Conservation (phyloP, 30 jellyfish, hydroid and myxozoan genomes). For the Chrysaora quinquecirrha region DNA sequence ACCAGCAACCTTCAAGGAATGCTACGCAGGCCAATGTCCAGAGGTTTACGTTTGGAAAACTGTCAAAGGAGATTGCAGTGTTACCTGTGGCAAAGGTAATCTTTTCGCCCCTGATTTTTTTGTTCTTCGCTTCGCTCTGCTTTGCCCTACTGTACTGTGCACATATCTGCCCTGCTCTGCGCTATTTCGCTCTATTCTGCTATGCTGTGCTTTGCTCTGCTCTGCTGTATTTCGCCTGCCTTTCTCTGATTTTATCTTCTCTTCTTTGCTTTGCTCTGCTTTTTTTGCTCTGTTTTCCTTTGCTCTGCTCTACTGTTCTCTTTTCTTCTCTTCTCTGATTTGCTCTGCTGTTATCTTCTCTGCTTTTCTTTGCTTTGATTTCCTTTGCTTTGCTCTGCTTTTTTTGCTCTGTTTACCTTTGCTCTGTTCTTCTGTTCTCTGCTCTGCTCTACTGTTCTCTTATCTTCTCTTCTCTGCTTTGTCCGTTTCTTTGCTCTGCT, state of each 20-base stretch:
- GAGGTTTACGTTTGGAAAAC: constrained; percentile 77
- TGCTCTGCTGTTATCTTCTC: no score
- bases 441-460: no score
- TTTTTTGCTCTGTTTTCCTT: not conserved
- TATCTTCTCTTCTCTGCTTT: not conserved
- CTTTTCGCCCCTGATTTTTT: not conserved
- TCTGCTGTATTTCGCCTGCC: no score
- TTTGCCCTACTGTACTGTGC: not conserved
- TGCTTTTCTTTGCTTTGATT: not conserved
- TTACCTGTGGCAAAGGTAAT: constrained; percentile 91
- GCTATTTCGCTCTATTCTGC: not conserved
- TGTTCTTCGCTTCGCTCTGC: not conserved
- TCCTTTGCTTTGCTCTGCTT: not conserved
- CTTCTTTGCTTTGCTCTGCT: no score
- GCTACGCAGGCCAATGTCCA: constrained; percentile 84
- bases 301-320: not conserved
- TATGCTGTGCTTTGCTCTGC: not conserved
- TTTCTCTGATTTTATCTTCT: not conserved
- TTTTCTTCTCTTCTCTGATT: no score
- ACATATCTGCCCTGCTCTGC: no score
- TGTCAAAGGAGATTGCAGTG: constrained; percentile 67
- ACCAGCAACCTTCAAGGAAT: constrained; percentile 52
- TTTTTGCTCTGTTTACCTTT: no score
- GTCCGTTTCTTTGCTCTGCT: not conserved
- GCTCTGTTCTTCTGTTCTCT: no score